These are phyloP conservation scores for Platichthys flesus DNA, from an alignment of 2,113 vertebrate species.

Conservation along the genomic window DNA sequence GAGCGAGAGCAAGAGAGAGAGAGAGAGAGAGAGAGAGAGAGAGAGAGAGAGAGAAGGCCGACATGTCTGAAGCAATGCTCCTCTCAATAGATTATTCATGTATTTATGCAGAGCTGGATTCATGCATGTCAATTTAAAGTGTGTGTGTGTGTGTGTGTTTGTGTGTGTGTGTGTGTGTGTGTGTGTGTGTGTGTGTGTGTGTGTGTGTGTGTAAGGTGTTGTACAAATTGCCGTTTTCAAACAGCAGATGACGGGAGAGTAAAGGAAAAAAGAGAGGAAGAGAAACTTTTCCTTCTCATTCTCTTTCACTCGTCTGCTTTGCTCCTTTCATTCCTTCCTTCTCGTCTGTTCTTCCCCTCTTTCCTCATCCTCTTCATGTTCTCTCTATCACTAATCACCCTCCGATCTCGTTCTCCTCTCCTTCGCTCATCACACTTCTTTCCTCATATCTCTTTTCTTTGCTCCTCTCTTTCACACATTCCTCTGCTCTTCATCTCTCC, in stretches of 20 bases:
- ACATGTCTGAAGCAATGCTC: background rate
- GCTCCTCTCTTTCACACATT: no score
- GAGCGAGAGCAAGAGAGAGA: no score
- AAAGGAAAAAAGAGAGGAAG: no score
- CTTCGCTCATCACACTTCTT: no score
- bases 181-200: conserved; percentile 48
- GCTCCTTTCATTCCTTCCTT: no score
- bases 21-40: no score
- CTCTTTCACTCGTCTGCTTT: background rate
- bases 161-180: conserved; percentile 42
- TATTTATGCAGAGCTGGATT: conserved; percentile 42
- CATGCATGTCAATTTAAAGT: conserved; percentile 7
- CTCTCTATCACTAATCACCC: background rate
- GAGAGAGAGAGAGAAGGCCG: no score
- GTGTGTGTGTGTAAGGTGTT: conserved; percentile 20
- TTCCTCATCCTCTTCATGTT: background rate
- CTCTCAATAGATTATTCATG: conserved; percentile 30
- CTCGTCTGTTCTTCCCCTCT: background rate
- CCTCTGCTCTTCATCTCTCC: background rate
- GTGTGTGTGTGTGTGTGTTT: conserved; percentile 39
- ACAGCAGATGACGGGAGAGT: no score
- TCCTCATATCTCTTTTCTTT: background rate
- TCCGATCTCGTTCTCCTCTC: background rate
- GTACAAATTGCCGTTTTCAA: no score
- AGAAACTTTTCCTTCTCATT: background rate